These are phyloP conservation scores for Sciurus niger DNA, from an alignment of 2,113 vertebrate species.

Conservation along the genomic window DNA sequence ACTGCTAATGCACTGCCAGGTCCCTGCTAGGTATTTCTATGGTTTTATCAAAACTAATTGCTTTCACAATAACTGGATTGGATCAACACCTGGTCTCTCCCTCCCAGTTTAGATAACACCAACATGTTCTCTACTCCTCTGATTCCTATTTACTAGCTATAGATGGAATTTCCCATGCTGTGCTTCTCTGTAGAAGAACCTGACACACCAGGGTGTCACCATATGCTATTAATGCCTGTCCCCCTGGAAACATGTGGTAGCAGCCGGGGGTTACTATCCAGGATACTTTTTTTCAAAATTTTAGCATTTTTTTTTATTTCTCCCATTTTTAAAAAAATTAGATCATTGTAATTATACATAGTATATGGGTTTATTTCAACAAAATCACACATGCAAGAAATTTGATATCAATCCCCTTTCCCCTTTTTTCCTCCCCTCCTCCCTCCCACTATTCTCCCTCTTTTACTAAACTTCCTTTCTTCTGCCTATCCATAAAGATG, in stretches of 20 bases:
- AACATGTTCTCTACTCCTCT: background rate
- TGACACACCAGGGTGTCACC: background rate
- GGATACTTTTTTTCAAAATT: background rate
- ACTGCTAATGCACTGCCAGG: background rate
- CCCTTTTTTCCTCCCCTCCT: too few relatives aligned
- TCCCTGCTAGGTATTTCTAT: background rate
- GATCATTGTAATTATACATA: too few relatives aligned
- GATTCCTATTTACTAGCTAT: constrained; percentile 48
- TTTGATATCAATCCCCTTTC: too few relatives aligned
- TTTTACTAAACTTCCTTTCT: too few relatives aligned
- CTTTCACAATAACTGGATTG: background rate
- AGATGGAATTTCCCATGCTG: background rate
- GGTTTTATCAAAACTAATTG: constrained; percentile 38
- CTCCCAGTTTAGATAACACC: background rate
- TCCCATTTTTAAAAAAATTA: too few relatives aligned
- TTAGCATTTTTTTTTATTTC: too few relatives aligned
- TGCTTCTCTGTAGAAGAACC: background rate
- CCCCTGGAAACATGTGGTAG: background rate
- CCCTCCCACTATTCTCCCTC: too few relatives aligned
- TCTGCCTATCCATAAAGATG: too few relatives aligned
- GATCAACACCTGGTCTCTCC: background rate
- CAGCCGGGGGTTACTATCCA: background rate
- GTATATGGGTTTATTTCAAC: too few relatives aligned
- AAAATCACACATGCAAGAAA: too few relatives aligned
- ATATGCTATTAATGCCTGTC: background rate